Evolutionary conservation across 2,888 invertebrate genomes (phyloP).

Genomic region (Pristionchus japonicus): DNA sequence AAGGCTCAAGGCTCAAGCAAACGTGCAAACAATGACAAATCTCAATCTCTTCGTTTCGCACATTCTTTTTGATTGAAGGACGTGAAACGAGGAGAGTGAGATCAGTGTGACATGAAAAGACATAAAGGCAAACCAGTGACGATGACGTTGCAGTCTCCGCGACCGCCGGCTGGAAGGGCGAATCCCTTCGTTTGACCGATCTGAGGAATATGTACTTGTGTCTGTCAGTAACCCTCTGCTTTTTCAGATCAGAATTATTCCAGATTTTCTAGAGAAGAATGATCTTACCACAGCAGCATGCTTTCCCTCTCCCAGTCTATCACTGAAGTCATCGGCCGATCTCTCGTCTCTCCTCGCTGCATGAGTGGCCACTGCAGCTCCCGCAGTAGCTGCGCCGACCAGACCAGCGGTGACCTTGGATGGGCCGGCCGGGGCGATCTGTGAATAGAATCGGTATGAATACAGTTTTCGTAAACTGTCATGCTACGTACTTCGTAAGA

Average conservation of each 20-base stretch:
- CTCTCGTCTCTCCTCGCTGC: neutral
- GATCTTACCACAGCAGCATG: conserved; percentile 44
- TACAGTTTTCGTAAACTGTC: no score
- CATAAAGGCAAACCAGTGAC: conserved; percentile 67
- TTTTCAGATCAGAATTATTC: no score
- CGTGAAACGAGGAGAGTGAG: neutral
- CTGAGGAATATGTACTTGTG: conserved; percentile 50
- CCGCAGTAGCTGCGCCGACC: conserved; percentile 18
- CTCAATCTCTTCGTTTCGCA: no score
- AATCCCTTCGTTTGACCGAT: conserved; percentile 73
- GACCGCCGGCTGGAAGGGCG: conserved; percentile 68
- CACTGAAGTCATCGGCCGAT: conserved; percentile 6
- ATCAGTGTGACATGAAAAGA: neutral
- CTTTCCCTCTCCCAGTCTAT: conserved; percentile 36
- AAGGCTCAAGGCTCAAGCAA: conserved; percentile 8
- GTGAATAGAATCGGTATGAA: no score
- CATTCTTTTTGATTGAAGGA: no score
- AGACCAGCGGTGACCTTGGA: neutral
- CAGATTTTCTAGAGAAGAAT: no score
- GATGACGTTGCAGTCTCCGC: conserved; percentile 73
- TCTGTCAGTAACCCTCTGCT: no score
- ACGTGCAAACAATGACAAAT: no score
- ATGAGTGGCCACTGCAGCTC: neutral
- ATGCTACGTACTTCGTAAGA: no score
- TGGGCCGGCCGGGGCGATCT: neutral